Base-by-base conservation (phyloP, 2,888 invertebrate genomes). In the Xestia sexstrigata region DNA sequence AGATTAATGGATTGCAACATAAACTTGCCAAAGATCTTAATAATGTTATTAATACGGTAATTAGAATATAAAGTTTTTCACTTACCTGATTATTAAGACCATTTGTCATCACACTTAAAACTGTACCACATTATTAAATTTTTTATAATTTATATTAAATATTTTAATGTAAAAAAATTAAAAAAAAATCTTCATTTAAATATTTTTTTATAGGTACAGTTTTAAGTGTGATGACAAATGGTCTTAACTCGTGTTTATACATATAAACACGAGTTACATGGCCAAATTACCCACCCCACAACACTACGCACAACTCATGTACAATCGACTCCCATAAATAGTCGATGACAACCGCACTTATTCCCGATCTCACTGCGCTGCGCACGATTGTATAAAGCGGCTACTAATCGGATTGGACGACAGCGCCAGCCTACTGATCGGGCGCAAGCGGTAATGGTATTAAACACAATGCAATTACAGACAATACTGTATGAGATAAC, bases 381-480 rank as follows among this genome's bases (percentile, higher is more conserved):
- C 81, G 71, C 71, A 82, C 83, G 79, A 79, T 77, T 78, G 81
- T 82, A 76, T 76, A 86, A 89, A 88, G 81, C 89, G 81, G 83
- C 82, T 84, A 82, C 87, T 95, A 95, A 95, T 95, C 94, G 93
- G 95, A 95, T 95, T 93, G 88, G 81, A 87, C 85, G 87, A 90
- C 87, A 74, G 55, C 47, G 45, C 63, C 84, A 82, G 67, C 79
- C 81, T 81, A 84, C 84, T 91, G 89, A 91, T 90, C 90, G 90
- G 87, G 86, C 90, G 89, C 90, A 89, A 92, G 89, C 91, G 89
- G 90, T 93, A 94, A 95, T 93, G 89, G 92, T 90, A 95, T 94
- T 92, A 93, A 93, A 92, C 92, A 91, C 93, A 92, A 94, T 92
- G 89, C 93, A 93, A 95, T 95, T 94, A 95, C 89, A 92, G 90